Evolutionary conservation across 2,113 vertebrate genomes (phyloP).

Genomic region (Casuarius casuarius): DNA sequence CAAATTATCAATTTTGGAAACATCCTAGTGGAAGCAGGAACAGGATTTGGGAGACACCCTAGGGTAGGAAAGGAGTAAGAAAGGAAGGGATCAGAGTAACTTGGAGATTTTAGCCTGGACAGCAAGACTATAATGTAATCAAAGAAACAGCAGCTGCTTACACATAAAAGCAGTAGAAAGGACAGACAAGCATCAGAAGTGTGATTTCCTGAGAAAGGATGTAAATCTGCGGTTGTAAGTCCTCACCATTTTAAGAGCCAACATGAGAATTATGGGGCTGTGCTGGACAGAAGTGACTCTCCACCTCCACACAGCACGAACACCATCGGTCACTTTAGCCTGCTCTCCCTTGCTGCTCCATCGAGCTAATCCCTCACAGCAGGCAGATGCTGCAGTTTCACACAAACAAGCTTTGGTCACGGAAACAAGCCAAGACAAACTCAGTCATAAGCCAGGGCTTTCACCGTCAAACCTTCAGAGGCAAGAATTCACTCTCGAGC

Average conservation of each 20-base stretch:
- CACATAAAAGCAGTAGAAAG: neutral
- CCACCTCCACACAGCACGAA: neutral
- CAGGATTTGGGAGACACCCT: neutral
- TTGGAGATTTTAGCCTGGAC: neutral
- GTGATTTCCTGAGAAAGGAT: neutral
- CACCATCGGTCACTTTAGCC: neutral
- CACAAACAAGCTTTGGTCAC: neutral
- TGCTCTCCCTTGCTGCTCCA: neutral
- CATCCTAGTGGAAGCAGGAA: neutral
- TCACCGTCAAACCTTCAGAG: neutral
- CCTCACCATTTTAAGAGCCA: neutral
- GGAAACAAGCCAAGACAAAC: conserved; percentile 15
- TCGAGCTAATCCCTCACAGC: neutral
- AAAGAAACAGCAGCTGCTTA: neutral
- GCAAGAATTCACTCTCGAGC: neutral
- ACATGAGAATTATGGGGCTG: neutral
- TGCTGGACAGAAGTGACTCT: neutral
- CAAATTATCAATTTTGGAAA: neutral
- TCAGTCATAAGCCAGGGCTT: neutral
- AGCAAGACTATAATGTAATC: neutral
- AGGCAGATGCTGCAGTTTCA: neutral
- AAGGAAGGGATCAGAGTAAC: neutral
- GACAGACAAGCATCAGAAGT: neutral
- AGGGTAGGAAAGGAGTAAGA: neutral
- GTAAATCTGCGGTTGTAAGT: neutral